These are phyloP conservation scores for Callorhinus ursinus DNA, from an alignment of 2,113 vertebrate genomes.

Conservation along the genomic window DNA sequence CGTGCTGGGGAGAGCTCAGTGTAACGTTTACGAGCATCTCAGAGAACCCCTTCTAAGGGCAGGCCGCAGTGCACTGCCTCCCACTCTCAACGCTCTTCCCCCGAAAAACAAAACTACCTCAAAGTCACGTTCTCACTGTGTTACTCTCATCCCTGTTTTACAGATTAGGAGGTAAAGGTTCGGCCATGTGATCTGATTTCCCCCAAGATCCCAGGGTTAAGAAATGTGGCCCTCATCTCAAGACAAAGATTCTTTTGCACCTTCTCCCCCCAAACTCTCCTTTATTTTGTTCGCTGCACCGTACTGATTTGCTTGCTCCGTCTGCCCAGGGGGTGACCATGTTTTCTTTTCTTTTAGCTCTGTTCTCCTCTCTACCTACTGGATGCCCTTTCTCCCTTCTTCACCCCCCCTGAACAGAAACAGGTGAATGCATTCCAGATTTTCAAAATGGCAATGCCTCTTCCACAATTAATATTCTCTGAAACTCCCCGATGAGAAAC, in stretches of 20 bases:
- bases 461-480: neutral
- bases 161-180: neutral
- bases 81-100: neutral
- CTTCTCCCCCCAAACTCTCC: neutral
- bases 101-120: neutral
- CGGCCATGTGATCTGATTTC: neutral
- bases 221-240: neutral
- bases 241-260: neutral
- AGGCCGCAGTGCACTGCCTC: neutral
- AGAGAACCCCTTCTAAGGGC: neutral
- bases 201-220: neutral
- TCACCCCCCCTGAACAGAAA: neutral
- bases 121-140: neutral
- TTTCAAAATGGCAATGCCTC: neutral
- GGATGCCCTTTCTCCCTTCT: conserved; percentile 12
- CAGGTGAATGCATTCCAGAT: neutral
- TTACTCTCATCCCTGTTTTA: neutral
- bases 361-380: neutral
- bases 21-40: neutral
- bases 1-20: neutral
- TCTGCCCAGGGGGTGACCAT: neutral
- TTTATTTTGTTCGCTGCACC: neutral
- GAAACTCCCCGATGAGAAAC: neutral
- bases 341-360: neutral
- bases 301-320: neutral